Conservation (phyloP, 2,888 invertebrate species). For the Dascillus cervinus region DNA sequence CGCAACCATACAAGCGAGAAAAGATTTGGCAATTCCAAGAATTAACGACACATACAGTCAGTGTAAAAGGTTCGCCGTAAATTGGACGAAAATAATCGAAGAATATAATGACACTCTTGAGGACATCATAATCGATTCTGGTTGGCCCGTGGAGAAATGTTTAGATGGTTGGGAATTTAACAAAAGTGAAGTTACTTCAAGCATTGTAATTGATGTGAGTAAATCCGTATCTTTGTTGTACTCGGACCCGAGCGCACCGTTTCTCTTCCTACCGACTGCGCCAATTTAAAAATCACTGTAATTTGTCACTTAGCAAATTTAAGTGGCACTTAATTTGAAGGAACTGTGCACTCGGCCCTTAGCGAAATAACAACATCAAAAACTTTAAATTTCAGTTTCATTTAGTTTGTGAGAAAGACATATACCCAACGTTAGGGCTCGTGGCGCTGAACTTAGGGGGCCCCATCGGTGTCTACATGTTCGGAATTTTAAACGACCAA, state of each 20-base stretch:
- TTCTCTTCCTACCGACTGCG: too few relatives aligned
- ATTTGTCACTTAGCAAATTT: too few relatives aligned
- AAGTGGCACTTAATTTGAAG: too few relatives aligned
- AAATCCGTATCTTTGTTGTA: conserved; percentile 4
- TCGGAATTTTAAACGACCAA: conserved; percentile 80
- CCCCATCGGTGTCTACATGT: conserved; percentile 82
- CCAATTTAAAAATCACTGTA: too few relatives aligned
- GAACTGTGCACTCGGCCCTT: too few relatives aligned
- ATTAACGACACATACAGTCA: conserved; percentile 50
- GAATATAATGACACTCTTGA: conserved; percentile 26
- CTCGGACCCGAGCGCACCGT: too few relatives aligned
- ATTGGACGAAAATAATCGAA: conserved; percentile 56
- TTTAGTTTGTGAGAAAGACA: conserved; percentile 78
- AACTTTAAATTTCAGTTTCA: conserved; percentile 68
- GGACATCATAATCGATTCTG: conserved; percentile 40
- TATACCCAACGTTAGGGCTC: conserved; percentile 81
- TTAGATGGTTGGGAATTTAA: conserved; percentile 75
- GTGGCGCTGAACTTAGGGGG: conserved; percentile 83
- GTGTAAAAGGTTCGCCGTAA: conserved; percentile 64
- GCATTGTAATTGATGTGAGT: conserved; percentile 77
- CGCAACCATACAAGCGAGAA: conserved; percentile 51
- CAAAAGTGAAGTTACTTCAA: conserved; percentile 59
- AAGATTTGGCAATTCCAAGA: conserved; percentile 58
- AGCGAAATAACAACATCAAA: too few relatives aligned
- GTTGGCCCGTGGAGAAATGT: conserved; percentile 63